Conservation (phyloP, 2,888 invertebrate species). For the Macrostomum cliftonense region DNA sequence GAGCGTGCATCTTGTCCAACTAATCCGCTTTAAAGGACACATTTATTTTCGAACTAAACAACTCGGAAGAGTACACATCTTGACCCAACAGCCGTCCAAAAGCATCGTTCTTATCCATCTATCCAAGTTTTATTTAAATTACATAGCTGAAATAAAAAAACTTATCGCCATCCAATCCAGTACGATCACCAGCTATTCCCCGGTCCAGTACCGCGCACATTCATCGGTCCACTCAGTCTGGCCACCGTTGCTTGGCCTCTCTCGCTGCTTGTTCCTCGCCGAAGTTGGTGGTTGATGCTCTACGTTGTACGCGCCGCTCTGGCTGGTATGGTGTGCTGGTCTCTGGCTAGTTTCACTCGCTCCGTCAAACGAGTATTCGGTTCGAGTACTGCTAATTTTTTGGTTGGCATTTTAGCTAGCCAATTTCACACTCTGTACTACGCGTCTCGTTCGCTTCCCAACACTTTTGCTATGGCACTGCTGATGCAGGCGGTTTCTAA, state of each 20-base stretch:
- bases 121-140: no score
- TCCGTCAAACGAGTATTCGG: conserved; percentile 62
- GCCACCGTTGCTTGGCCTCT: conserved; percentile 59
- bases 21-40: no score
- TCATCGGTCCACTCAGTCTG: conserved; percentile 69
- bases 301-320: conserved; percentile 58
- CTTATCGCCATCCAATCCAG: conserved; percentile 43
- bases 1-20: no score
- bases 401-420: conserved; percentile 50
- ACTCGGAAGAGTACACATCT: no score
- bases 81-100: no score
- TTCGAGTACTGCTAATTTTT: conserved; percentile 46
- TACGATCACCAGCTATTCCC: conserved; percentile 92
- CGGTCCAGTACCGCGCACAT: conserved; percentile 88
- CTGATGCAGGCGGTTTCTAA: neutral
- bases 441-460: conserved; percentile 75
- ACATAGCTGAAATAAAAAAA: no score
- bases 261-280: conserved; percentile 30
- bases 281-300: no score
- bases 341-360: conserved; percentile 55
- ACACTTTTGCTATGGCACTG: conserved; percentile 58
- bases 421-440: conserved; percentile 98
- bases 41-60: no score
- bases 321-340: conserved; percentile 53
- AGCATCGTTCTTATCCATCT: no score